phyloP scores from a whole-genome alignment of 2,888 invertebrate genomes.

The Amiota minor region DNA sequence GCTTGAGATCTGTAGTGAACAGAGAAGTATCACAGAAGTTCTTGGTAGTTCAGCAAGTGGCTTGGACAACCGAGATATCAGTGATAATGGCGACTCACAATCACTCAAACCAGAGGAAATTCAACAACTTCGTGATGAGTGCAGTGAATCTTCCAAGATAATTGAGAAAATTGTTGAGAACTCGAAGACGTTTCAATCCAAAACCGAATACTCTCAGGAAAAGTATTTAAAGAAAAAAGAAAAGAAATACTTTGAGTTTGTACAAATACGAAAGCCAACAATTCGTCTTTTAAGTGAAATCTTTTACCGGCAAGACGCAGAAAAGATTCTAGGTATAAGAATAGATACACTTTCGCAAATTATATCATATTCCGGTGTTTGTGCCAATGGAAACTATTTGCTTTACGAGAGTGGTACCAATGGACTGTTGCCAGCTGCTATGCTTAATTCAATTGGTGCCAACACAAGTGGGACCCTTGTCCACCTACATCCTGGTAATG shows the following conservation, averaged over 20 bases:
- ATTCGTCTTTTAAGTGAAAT: slow-evolving; percentile 88
- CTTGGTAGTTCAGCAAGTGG: slow-evolving; percentile 81
- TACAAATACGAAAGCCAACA: slow-evolving; percentile 86
- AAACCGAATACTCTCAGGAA: slow-evolving; percentile 93
- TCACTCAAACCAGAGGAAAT: slow-evolving; percentile 88
- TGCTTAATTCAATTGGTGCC: slow-evolving; percentile 84
- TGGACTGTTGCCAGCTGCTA: slow-evolving; percentile 87
- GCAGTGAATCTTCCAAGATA: slow-evolving; percentile 85
- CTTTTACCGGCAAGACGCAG: slow-evolving; percentile 85
- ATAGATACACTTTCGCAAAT: slow-evolving; percentile 93
- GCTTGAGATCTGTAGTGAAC: slow-evolving; percentile 75
- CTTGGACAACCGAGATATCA: slow-evolving; percentile 87
- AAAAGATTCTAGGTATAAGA: slow-evolving; percentile 84
- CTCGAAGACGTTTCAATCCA: slow-evolving; percentile 90
- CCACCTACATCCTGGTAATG: slow-evolving; percentile 87
- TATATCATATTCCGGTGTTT: slow-evolving; percentile 85
- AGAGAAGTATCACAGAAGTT: slow-evolving; percentile 77
- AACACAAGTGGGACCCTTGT: slow-evolving; percentile 79
- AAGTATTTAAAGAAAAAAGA: slow-evolving; percentile 97
- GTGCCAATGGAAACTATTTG: slow-evolving; percentile 83
- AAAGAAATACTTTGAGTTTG: slow-evolving; percentile 90
- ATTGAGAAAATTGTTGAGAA: slow-evolving; percentile 91
- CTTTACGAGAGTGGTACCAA: slow-evolving; percentile 92
- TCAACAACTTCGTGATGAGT: slow-evolving; percentile 82
- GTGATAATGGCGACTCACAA: slow-evolving; percentile 84